These are phyloP conservation scores for Silurus glanis DNA, from an alignment of 2,113 vertebrate genomes.

Conservation along the genomic window DNA sequence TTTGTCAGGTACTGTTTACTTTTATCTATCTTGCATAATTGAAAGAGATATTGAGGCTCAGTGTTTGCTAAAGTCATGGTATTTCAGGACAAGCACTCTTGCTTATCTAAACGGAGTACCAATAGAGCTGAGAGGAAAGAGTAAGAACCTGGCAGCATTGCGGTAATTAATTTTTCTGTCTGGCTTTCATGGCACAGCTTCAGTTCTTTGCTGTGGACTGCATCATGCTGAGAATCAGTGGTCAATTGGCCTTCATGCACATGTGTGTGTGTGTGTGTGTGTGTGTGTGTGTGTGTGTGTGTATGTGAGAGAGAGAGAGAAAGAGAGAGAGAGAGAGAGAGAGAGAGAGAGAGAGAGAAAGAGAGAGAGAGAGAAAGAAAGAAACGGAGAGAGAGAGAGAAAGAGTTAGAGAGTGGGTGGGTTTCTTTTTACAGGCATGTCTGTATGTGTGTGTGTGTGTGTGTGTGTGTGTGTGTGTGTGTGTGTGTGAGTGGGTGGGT, in stretches of 20 bases:
- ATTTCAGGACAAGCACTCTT: not conserved
- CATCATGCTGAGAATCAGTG: slow-evolving; percentile 7
- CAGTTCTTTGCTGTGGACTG: slow-evolving; percentile 24
- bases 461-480: slow-evolving; percentile 30
- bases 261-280: slow-evolving; percentile 25
- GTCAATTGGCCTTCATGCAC: not conserved
- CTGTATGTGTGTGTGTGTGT: slow-evolving; percentile 24
- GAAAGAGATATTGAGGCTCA: not conserved
- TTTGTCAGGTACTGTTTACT: not conserved
- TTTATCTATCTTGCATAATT: not conserved
- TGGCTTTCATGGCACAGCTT: slow-evolving; percentile 43
- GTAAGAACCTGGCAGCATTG: not conserved
- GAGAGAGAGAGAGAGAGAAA: too few species aligned
- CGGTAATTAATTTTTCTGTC: slow-evolving; percentile 26
- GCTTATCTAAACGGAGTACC: not conserved
- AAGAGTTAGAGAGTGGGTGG: too few species aligned
- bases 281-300: slow-evolving; percentile 30
- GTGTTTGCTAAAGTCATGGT: not conserved
- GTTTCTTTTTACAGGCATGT: not conserved
- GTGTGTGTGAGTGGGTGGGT: not conserved
- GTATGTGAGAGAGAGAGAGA: not conserved
- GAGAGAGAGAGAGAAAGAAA: too few species aligned
- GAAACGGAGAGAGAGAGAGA: too few species aligned
- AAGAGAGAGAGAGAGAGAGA: too few species aligned
- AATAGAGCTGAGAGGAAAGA: slow-evolving; percentile 7